These are phyloP conservation scores for Cataglyphis hispanica DNA, from an alignment of 1,140 invertebrate species.

Conservation along the genomic window DNA sequence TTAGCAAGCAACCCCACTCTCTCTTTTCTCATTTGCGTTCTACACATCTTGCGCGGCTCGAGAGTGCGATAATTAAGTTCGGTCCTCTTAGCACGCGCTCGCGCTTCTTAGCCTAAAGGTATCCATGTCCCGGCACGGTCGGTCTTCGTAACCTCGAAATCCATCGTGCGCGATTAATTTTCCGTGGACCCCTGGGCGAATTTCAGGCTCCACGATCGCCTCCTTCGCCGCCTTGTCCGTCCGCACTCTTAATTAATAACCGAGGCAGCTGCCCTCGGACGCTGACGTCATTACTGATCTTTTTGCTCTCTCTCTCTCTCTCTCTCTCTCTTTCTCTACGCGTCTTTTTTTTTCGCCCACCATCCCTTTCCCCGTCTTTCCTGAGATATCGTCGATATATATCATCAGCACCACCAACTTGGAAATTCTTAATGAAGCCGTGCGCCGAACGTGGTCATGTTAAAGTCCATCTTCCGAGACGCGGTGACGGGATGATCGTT, in stretches of 20 bases:
- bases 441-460: slow-evolving; percentile 67
- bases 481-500: slow-evolving; percentile 68
- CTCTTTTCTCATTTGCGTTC: slow-evolving; percentile 26
- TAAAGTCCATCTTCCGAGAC: slow-evolving; percentile 60
- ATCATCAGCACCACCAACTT: slow-evolving; percentile 82
- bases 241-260: slow-evolving; percentile 85
- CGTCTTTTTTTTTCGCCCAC: slow-evolving; percentile 22
- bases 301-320: slow-evolving; percentile 73
- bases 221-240: slow-evolving; percentile 73
- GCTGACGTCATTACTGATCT: slow-evolving; percentile 83
- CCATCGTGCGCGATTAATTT: slow-evolving; percentile 83
- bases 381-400: slow-evolving; percentile 82
- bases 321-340: background rate
- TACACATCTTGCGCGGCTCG: slow-evolving; percentile 26
- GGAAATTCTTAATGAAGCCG: slow-evolving; percentile 80
- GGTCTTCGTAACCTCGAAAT: slow-evolving; percentile 76
- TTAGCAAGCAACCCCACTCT: slow-evolving; percentile 60
- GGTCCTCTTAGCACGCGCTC: slow-evolving; percentile 70
- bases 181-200: slow-evolving; percentile 78
- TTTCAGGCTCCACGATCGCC: slow-evolving; percentile 75
- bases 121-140: slow-evolving; percentile 74
- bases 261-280: slow-evolving; percentile 79
- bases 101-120: slow-evolving; percentile 78
- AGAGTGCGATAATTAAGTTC: slow-evolving; percentile 77
- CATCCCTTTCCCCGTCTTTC: slow-evolving; percentile 58